phyloP scores from a whole-genome alignment of 2,888 invertebrate species.

The Drosophila pegasa region DNA sequence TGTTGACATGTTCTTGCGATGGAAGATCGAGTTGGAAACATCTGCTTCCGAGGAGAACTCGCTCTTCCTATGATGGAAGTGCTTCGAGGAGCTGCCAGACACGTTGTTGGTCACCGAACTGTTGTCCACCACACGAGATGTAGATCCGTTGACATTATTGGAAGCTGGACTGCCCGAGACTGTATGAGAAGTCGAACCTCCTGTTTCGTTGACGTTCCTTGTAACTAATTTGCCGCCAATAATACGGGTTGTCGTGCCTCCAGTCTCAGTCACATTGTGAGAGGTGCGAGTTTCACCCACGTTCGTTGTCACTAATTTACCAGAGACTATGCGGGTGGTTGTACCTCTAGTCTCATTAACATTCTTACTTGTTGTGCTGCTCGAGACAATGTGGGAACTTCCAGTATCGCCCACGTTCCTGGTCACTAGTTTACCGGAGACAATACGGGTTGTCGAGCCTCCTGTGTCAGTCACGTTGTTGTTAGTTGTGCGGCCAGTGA shows the following conservation, averaged over 20 bases:
- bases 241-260: slow-evolving; percentile 9
- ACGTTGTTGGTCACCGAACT: slow-evolving; percentile 38
- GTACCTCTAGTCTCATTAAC: slow-evolving; percentile 1
- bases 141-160: slow-evolving; percentile 32
- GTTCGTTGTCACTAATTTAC: slow-evolving; percentile 11
- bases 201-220: slow-evolving; percentile 2
- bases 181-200: slow-evolving; percentile 11
- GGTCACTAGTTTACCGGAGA: slow-evolving; percentile 2
- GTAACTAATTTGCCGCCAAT: slow-evolving; percentile 5
- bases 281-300: slow-evolving; percentile 1
- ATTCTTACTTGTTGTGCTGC: background rate
- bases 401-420: slow-evolving; percentile 6
- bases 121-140: slow-evolving; percentile 25
- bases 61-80: slow-evolving; percentile 89
- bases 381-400: background rate
- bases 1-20: slow-evolving; percentile 86
- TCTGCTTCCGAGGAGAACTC: slow-evolving; percentile 91
- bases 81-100: slow-evolving; percentile 69
- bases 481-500: background rate
- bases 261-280: slow-evolving; percentile 14
- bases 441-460: slow-evolving; percentile 3
- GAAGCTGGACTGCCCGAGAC: slow-evolving; percentile 21
- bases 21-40: slow-evolving; percentile 91
- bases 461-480: background rate
- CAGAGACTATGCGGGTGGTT: slow-evolving; percentile 7